These are phyloP conservation scores for Oenanthe oenanthe DNA, from an alignment of 2,113 vertebrate genomes.

Conservation along the genomic window DNA sequence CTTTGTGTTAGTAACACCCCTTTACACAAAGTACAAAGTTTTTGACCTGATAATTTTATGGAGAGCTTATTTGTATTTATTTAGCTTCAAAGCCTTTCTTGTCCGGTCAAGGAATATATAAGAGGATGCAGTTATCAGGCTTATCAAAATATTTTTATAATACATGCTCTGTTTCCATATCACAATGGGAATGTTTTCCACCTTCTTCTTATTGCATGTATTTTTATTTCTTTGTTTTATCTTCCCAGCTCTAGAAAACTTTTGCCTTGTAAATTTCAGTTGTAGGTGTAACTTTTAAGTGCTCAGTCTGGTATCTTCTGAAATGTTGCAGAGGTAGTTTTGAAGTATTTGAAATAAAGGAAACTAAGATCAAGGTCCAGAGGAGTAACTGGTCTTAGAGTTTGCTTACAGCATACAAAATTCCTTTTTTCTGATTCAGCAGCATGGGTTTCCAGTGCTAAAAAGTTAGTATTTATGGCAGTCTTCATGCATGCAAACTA, in stretches of 20 bases:
- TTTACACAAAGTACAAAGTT: background rate
- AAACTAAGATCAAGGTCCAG: background rate
- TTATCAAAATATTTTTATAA: background rate
- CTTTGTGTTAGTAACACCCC: background rate
- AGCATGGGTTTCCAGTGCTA: background rate
- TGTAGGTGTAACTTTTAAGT: background rate
- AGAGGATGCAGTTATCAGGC: background rate
- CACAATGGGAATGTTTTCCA: background rate
- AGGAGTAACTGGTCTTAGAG: background rate
- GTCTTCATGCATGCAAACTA: background rate
- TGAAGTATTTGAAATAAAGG: background rate
- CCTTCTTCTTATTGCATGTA: background rate
- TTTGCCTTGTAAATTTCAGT: background rate
- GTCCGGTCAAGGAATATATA: background rate
- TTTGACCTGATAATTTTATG: background rate
- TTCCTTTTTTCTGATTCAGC: background rate
- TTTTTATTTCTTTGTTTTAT: constrained; percentile 47
- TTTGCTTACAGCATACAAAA: background rate
- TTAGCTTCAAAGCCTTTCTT: background rate
- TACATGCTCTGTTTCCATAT: background rate
- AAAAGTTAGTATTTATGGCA: constrained; percentile 6
- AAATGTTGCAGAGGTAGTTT: background rate
- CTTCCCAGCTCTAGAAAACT: constrained; percentile 17
- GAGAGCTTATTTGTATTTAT: background rate
- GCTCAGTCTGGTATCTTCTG: background rate